Base-by-base conservation (phyloP, 2,797 vertebrate genomes). In the Poliocrania exsul region DNA sequence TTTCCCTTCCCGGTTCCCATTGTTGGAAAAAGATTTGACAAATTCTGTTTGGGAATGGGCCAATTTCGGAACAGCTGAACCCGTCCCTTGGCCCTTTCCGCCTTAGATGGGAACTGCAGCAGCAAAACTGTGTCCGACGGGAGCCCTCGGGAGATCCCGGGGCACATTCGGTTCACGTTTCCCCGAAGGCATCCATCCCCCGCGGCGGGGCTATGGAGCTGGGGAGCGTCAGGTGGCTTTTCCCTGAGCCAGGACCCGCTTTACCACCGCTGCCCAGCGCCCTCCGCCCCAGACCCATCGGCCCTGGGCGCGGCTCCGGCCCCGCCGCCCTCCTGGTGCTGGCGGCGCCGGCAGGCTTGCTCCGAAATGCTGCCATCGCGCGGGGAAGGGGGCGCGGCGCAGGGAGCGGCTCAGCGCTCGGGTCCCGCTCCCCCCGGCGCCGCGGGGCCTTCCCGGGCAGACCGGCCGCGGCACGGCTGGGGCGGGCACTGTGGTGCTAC, bases 71-170 rank as follows among this genome's bases (percentile, higher is more conserved):
- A 11, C 0, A 49, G 31, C 33, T 7, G 62, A 51, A 4, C 13
- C 13, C 3, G 1, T 4, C 24, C 25, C 29, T 8, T 17, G 0
- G 1, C 40, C 44, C 25, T 46, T 23, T 7, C 56, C 0, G 6
- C 67, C 37, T 33, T 3, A 2, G 51, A 0, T 0, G 15, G 37
- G 29, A 15, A 2, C 16, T 0, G 24, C 44, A 1, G 7, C 71
- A 7, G 37, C 0, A 18, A 18, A 16, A 1, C 19, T 0, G 15
- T 0, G 31, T 31, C 1, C 0, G 4, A 1, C 6, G 15, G 1
- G 1, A 12, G 25, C 38, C 16, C 31, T 5, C 10, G 20, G 72
- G 13, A 60, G 9, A 3, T 2, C 10, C 17, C 3, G 6, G 20
- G n/a, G 2, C 15, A 17, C 61, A 0, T 2, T 9, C 16, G 0